Conservation (phyloP, 2,113 vertebrate species). For the Myiozetetes cayanensis region DNA sequence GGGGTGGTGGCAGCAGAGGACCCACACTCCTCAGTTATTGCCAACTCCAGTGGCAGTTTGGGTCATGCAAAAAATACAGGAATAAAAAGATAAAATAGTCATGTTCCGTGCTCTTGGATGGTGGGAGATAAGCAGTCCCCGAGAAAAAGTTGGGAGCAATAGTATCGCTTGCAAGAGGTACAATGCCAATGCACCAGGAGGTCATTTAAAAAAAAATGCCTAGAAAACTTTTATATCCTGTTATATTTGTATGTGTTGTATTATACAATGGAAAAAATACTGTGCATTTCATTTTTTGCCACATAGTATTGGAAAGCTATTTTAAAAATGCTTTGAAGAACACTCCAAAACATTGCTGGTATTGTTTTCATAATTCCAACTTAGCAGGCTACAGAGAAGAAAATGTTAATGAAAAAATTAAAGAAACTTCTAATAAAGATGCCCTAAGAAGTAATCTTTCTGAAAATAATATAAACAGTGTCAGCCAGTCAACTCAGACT, state of each 20-base stretch:
- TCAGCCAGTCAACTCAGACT: neutral
- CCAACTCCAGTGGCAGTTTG: neutral
- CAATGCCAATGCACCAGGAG: neutral
- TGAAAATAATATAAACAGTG: neutral
- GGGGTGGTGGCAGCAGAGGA: neutral
- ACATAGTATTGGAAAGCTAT: constrained; percentile 47
- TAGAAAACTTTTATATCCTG: neutral
- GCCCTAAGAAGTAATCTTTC: neutral
- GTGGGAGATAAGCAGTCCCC: neutral
- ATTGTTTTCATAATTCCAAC: constrained; percentile 40
- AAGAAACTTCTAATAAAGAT: neutral
- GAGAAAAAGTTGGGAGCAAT: neutral
- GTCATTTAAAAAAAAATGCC: neutral
- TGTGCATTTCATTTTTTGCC: constrained; percentile 28
- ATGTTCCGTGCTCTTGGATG: neutral
- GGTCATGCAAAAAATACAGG: neutral
- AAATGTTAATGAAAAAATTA: constrained; percentile 33
- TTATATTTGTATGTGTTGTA: neutral
- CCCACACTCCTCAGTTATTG: rapidly evolving
- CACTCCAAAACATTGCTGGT: neutral
- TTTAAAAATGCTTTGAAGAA: constrained; percentile 59
- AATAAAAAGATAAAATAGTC: neutral
- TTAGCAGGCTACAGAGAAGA: constrained; percentile 42
- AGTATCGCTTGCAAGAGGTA: neutral
- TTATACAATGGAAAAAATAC: constrained; percentile 39